phyloP scores from a whole-genome alignment of 2,797 vertebrate species.

The Amblyopsis hoosieri region DNA sequence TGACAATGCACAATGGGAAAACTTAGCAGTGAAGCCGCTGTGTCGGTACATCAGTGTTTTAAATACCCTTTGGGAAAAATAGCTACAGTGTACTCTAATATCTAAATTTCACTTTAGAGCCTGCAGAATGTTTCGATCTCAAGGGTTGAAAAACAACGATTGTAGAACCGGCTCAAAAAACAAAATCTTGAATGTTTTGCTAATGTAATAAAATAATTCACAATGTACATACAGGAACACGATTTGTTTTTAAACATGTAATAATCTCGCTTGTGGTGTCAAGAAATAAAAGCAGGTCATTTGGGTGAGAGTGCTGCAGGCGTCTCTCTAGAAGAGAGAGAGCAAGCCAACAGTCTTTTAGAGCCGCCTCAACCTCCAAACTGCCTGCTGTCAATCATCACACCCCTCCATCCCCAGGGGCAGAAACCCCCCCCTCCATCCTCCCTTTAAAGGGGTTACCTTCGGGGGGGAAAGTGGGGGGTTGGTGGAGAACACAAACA shows the following conservation, averaged over 20 bases:
- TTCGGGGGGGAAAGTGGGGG: no score
- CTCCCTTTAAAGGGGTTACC: no score
- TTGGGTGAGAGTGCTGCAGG: neutral
- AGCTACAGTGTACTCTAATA: no score
- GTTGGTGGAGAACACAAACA: conserved; percentile 51
- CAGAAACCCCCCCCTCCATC: conserved; percentile 20
- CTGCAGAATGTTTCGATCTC: no score
- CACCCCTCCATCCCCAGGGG: conserved; percentile 73
- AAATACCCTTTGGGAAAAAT: neutral
- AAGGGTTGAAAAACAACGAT: no score
- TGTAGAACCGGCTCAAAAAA: no score
- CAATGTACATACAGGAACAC: no score
- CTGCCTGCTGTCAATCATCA: conserved; percentile 81
- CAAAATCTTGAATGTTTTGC: no score
- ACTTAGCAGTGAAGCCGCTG: conserved; percentile 49
- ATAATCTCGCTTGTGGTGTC: neutral
- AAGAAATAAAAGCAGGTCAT: neutral
- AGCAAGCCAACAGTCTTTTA: conserved; percentile 67
- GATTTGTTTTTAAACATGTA: no score
- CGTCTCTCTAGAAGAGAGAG: conserved; percentile 32
- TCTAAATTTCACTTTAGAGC: no score
- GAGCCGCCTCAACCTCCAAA: conserved; percentile 79
- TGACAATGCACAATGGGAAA: conserved; percentile 69
- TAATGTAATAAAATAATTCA: no score
- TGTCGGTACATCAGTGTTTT: conserved; percentile 41